phyloP scores from a whole-genome alignment of 2,888 invertebrate genomes.

The Drosophila hawaiiensis region DNA sequence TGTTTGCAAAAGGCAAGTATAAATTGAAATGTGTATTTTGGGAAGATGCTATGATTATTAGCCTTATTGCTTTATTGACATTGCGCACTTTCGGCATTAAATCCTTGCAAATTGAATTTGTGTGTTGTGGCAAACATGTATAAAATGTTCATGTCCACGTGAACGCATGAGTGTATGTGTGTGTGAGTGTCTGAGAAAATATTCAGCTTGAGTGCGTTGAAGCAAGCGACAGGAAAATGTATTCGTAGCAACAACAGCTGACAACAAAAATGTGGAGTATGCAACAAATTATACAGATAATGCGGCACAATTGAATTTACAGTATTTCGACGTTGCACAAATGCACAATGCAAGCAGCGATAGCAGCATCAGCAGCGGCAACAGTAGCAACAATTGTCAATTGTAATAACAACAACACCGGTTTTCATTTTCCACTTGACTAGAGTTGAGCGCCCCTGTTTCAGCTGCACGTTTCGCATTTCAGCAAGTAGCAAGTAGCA shows the following conservation, averaged over 20 bases:
- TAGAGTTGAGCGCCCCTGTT: slow-evolving; percentile 63
- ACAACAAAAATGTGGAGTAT: slow-evolving; percentile 44
- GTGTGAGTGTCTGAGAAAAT: slow-evolving; percentile 21
- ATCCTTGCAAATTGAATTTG: slow-evolving; percentile 63
- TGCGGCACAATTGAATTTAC: slow-evolving; percentile 71
- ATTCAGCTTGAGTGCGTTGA: slow-evolving; percentile 54
- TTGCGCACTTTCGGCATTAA: slow-evolving; percentile 13
- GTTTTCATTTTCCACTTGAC: slow-evolving; percentile 77
- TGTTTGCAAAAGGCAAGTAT: background rate
- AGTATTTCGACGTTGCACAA: slow-evolving; percentile 37
- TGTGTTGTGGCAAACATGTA: slow-evolving; percentile 45
- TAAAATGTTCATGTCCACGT: slow-evolving; percentile 28
- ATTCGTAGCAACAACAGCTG: slow-evolving; percentile 39
- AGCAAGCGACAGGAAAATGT: slow-evolving; percentile 26
- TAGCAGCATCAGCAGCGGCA: slow-evolving; percentile 13
- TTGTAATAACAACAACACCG: slow-evolving; percentile 52
- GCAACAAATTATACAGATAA: slow-evolving; percentile 73
- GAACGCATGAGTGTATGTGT: background rate
- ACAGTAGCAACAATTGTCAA: slow-evolving; percentile 35
- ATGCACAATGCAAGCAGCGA: slow-evolving; percentile 26
- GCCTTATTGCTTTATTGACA: slow-evolving; percentile 36
- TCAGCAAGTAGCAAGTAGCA: slow-evolving; percentile 72
- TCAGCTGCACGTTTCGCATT: slow-evolving; percentile 70
- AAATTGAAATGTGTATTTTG: slow-evolving; percentile 19
- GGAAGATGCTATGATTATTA: slow-evolving; percentile 45